Base-by-base conservation (phyloP, 30 jellyfish, hydroid and myxozoan species). In the Catostylus mosaicus region DNA sequence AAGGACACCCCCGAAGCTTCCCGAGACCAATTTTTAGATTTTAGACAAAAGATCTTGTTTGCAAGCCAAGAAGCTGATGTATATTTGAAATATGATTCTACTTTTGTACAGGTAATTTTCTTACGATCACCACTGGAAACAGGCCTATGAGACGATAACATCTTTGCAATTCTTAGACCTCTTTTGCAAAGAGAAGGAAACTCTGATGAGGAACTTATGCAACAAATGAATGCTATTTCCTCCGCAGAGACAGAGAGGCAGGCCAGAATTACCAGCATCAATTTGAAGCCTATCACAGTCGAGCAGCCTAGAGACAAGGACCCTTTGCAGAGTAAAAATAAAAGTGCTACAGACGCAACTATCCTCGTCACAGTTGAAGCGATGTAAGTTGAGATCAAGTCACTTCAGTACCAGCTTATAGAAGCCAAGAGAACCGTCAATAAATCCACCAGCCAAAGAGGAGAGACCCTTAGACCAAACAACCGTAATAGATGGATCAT, bases 1-100 rank as follows among this genome's bases (percentile, higher is more conserved):
- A 35, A 54, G 1, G 80, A 77, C 43, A 56, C 89, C 67, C 80
- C 89, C 11, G 73, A 62, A 40, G 89, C 47, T n/a, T 59, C 62
- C 51, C 27, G 29, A 23, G 2, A 51, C 26, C 69, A 62, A 34
- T 30, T 2, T 23, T 56, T 56, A 19, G 86, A 50, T 10, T 50
- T 74, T 2, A 27, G 50, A 31, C 89, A 77, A 61, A 77, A 77
- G 69, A 59, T 77, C 40, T 38, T 57, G 24, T 40, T 40, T 40
- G 54, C 54, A 7, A 14, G 54, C 54, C 54, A 40, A 40, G 54
- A 40, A 40, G 54, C 54, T 40, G 14, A 40, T 14, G 54, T 14
- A 40, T 40, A 40, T 40, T 40, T 40, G 11, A 7, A 14, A 14
- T 40, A 36, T 66, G 84, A 71, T 48, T 75, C 69, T 48, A 4